Conservation (phyloP, 1,140 invertebrate species). For the Ostrea denselamellosa region DNA sequence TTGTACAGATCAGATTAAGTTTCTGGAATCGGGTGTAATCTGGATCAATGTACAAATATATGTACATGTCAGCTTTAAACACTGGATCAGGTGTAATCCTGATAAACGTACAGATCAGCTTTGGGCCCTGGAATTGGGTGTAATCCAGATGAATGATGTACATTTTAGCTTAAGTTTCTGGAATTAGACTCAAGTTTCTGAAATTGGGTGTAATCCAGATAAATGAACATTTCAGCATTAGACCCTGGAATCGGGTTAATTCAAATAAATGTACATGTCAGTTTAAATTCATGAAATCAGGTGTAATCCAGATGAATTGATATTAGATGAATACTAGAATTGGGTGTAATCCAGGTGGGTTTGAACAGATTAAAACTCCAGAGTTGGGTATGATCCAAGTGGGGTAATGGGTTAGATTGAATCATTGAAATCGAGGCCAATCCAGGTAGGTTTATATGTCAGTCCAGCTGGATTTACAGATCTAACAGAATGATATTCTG, state of each 20-base stretch:
- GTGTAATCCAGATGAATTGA: conserved; percentile 39
- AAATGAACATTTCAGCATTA: too few species aligned
- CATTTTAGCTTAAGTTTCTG: too few species aligned
- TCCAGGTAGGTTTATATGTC: too few species aligned
- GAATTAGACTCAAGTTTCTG: background rate
- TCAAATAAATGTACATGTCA: conserved; percentile 41
- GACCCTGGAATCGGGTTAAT: conserved; percentile 78
- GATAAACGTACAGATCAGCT: conserved; percentile 43
- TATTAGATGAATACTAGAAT: too few species aligned
- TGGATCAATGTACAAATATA: conserved; percentile 38
- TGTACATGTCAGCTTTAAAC: conserved; percentile 79
- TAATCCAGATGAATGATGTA: background rate
- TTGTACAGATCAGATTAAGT: background rate
- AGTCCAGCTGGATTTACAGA: too few species aligned
- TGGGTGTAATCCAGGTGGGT: too few species aligned
- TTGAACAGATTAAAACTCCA: too few species aligned
- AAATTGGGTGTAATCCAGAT: too few species aligned
- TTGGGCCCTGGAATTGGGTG: background rate
- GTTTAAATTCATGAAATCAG: background rate
- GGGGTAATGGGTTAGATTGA: too few species aligned
- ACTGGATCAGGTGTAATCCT: conserved; percentile 66
- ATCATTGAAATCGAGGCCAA: too few species aligned
- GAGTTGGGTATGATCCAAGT: too few species aligned
- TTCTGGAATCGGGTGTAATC: background rate
- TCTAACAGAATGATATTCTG: too few species aligned